A percentile compares a stretch with the other conserved stretches of the same genome.
Evolutionary conservation across 2,797 vertebrate species (phyloP).

Genomic region (Masticophis lateralis): DNA sequence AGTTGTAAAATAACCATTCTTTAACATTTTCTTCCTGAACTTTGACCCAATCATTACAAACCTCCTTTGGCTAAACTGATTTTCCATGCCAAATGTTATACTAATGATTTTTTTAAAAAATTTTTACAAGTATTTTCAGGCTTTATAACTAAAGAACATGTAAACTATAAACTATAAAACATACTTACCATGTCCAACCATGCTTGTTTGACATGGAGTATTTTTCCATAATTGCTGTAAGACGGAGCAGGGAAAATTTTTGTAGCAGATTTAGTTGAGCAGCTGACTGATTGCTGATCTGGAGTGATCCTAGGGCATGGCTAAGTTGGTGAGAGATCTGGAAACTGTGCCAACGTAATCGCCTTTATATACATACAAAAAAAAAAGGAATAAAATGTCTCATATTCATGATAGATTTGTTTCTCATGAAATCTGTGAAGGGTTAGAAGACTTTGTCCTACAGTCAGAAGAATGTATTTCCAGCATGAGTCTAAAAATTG

Average conservation of each 20-base stretch:
- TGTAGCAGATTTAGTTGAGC: conserved; percentile 91
- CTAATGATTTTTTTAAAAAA: neutral
- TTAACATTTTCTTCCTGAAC: neutral
- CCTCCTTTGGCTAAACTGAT: neutral
- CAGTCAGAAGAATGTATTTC: neutral
- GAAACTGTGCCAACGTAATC: conserved; percentile 91
- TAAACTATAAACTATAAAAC: neutral
- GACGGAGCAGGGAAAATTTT: conserved; percentile 91
- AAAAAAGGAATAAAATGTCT: neutral
- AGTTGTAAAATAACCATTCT: neutral
- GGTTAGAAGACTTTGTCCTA: neutral
- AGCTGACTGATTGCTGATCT: conserved; percentile 93
- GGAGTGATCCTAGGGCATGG: conserved; percentile 82
- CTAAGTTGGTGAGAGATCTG: conserved; percentile 89
- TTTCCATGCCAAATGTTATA: neutral
- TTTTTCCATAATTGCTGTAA: conserved; percentile 98
- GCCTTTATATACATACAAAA: conserved; percentile 69
- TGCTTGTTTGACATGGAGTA: conserved; percentile 96
- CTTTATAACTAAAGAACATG: neutral
- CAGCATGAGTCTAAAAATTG: neutral
- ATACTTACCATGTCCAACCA: conserved; percentile 93
- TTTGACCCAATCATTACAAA: neutral
- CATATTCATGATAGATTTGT: neutral
- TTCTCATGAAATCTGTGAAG: neutral
- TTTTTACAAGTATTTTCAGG: neutral